Evolutionary conservation across 2,797 vertebrate species (phyloP).

Genomic region (Novumbra hubbsi): DNA sequence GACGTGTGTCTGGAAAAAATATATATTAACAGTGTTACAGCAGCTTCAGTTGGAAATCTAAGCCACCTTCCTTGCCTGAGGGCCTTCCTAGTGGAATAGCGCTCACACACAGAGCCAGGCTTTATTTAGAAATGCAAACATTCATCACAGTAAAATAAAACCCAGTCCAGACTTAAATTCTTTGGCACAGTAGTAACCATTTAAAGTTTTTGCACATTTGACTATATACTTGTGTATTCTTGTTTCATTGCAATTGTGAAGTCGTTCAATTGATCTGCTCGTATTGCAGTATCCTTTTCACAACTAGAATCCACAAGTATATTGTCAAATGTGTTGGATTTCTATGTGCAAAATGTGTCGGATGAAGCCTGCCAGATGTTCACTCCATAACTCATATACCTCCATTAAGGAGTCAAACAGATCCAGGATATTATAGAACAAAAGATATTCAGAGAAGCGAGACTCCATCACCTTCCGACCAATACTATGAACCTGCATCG

Average conservation of each 20-base stretch:
- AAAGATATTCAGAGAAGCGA: neutral
- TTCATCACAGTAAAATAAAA: neutral
- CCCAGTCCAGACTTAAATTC: slow-evolving; percentile 4
- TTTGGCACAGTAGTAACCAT: slow-evolving; percentile 6
- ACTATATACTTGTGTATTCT: neutral
- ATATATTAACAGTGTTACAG: slow-evolving; percentile 4
- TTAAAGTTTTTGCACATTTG: slow-evolving; percentile 19
- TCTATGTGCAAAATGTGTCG: too few species aligned
- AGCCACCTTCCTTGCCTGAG: slow-evolving; percentile 14
- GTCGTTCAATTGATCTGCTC: slow-evolving; percentile 17
- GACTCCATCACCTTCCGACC: neutral
- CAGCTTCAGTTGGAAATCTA: slow-evolving; percentile 19
- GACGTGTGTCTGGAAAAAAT: slow-evolving; percentile 20
- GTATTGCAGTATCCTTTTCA: neutral
- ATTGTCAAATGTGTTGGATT: too few species aligned
- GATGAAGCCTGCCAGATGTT: slow-evolving; percentile 7
- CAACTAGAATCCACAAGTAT: too few species aligned
- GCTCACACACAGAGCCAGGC: neutral
- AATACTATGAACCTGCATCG: neutral
- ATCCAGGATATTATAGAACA: slow-evolving; percentile 13
- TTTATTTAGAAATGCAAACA: slow-evolving; percentile 16
- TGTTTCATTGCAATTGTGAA: slow-evolving; percentile 18
- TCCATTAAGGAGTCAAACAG: slow-evolving; percentile 5
- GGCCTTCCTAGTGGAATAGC: slow-evolving; percentile 2
- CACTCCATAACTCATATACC: too few species aligned